Evolutionary conservation across 2,888 invertebrate species (phyloP).

Genomic region (Molanna angustata): DNA sequence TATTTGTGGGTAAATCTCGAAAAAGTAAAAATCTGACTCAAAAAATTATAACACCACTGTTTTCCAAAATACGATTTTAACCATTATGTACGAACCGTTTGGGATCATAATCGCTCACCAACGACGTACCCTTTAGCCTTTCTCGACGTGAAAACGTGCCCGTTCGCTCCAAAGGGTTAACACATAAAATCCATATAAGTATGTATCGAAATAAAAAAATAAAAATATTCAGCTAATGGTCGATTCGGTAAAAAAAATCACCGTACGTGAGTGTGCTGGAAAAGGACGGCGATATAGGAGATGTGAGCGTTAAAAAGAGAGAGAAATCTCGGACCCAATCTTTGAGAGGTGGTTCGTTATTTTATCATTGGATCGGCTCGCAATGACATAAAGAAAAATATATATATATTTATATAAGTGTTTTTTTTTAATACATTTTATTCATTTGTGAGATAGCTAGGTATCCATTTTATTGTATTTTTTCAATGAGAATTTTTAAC

Average conservation of each 20-base stretch:
- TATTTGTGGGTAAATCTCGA: conserved; percentile 22
- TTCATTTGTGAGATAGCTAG: no score
- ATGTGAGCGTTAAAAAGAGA: conserved; percentile 9
- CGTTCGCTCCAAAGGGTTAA: conserved; percentile 26
- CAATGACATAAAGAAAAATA: conserved; percentile 3
- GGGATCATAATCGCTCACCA: no score
- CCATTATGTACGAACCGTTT: no score
- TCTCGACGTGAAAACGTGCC: no score
- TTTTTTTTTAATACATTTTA: not conserved
- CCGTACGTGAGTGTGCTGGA: conserved; percentile 13
- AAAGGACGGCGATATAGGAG: conserved; percentile 16
- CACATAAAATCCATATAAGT: conserved; percentile 26
- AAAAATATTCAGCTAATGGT: conserved; percentile 32
- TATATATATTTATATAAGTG: not conserved
- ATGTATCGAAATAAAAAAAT: conserved; percentile 25
- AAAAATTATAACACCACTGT: conserved; percentile 4
- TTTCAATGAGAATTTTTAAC: no score
- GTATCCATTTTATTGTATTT: no score
- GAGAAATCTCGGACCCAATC: conserved; percentile 21
- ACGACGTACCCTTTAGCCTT: no score
- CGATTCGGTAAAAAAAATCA: conserved; percentile 28
- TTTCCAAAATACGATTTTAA: no score
- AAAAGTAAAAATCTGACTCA: not conserved
- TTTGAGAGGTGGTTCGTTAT: conserved; percentile 29
- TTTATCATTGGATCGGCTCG: conserved; percentile 22